phyloP scores from a whole-genome alignment of 2,797 vertebrate genomes.

The Characodon lateralis region DNA sequence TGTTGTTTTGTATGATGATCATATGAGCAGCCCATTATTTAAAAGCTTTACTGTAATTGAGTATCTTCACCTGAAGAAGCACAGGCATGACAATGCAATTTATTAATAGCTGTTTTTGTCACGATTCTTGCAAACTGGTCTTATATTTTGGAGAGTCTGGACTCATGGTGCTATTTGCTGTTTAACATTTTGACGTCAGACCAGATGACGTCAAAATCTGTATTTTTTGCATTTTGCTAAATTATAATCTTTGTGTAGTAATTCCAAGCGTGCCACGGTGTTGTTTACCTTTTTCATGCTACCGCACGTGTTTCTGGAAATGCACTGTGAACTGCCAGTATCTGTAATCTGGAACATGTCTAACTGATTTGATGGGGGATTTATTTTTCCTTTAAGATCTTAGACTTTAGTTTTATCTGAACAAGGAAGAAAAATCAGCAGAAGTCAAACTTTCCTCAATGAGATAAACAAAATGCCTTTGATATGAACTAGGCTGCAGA shows the following conservation, averaged over 20 bases:
- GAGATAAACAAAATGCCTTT: constrained; percentile 24
- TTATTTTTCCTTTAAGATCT: not conserved
- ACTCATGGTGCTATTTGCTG: not conserved
- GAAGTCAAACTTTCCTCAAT: constrained; percentile 5
- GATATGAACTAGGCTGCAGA: constrained; percentile 24
- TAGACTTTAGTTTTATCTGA: not conserved
- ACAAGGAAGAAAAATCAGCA: constrained; percentile 1
- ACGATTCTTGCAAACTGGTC: not conserved
- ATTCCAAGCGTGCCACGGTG: not conserved
- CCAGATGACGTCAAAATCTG: constrained; percentile 48
- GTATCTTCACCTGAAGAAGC: not conserved
- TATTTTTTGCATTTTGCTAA: constrained; percentile 12
- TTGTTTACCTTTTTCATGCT: constrained; percentile 41
- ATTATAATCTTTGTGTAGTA: constrained; percentile 2
- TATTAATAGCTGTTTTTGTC: not conserved
- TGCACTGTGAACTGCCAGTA: not conserved
- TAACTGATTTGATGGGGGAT: not conserved
- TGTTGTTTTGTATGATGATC: constrained; percentile 9
- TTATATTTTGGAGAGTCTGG: not conserved
- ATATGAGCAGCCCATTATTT: not conserved
- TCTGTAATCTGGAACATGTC: not conserved
- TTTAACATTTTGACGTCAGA: constrained; percentile 34
- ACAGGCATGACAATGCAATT: not conserved
- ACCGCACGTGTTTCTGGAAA: constrained; percentile 38
- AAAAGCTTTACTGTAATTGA: not conserved